phyloP scores from a whole-genome alignment of 2,797 vertebrate genomes.

The Microcaecilia unicolor region DNA sequence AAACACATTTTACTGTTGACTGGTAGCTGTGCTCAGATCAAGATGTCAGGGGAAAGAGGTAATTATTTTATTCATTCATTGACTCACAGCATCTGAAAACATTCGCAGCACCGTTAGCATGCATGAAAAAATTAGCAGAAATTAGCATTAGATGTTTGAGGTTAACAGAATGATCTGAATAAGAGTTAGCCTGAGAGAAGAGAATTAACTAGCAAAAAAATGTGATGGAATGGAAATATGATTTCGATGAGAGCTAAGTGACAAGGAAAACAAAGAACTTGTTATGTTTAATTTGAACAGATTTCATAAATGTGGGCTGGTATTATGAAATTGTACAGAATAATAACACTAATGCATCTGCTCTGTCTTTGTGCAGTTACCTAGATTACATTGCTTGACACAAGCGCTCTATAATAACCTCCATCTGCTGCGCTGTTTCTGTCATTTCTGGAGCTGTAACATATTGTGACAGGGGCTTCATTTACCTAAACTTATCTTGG shows the following conservation, averaged over 20 bases:
- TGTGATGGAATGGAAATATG: conserved; percentile 22
- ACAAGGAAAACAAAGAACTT: conserved; percentile 39
- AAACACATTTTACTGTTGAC: background rate
- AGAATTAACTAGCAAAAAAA: conserved; percentile 19
- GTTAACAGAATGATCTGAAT: conserved; percentile 21
- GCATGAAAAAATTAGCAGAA: too few species aligned
- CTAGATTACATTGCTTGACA: conserved; percentile 53
- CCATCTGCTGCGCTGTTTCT: conserved; percentile 53
- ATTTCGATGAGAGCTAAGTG: conserved; percentile 23
- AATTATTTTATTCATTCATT: conserved; percentile 3
- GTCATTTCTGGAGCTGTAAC: conserved; percentile 58
- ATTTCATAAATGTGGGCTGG: conserved; percentile 32
- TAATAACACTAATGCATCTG: conserved; percentile 47
- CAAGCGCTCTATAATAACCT: conserved; percentile 51
- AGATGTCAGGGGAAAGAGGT: background rate
- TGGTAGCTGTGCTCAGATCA: background rate
- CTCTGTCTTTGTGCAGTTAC: conserved; percentile 49
- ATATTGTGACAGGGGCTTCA: conserved; percentile 62
- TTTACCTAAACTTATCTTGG: conserved; percentile 68
- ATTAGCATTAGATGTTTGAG: background rate
- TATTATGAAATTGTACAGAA: conserved; percentile 46
- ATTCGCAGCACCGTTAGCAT: conserved; percentile 9
- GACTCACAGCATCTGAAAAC: conserved; percentile 9
- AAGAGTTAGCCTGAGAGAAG: background rate
- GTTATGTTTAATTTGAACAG: conserved; percentile 38